phyloP scores from a whole-genome alignment of 2,888 invertebrate genomes.

The Dascillus cervinus region DNA sequence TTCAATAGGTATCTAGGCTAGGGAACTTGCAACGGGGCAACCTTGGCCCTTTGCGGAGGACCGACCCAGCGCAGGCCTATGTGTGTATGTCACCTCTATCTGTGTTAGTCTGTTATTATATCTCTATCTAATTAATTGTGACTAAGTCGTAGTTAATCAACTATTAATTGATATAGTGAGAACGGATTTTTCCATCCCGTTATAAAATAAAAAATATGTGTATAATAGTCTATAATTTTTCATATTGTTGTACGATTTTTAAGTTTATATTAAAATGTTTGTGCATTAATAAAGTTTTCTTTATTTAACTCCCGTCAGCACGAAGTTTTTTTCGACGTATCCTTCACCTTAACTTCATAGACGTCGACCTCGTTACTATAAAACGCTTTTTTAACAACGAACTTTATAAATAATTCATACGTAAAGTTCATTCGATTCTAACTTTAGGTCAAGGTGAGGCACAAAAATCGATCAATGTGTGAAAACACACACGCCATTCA shows the following conservation, averaged over 20 bases:
- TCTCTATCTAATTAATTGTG: slow-evolving; percentile 36
- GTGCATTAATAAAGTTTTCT: slow-evolving; percentile 52
- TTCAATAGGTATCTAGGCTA: slow-evolving; percentile 21
- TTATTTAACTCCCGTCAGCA: no score
- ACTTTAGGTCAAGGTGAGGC: no score
- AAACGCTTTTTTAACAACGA: no score
- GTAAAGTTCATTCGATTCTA: no score
- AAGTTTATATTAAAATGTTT: slow-evolving; percentile 83
- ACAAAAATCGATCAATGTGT: no score
- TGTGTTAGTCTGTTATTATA: slow-evolving; percentile 42
- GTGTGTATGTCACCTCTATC: slow-evolving; percentile 40
- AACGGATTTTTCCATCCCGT: slow-evolving; percentile 54
- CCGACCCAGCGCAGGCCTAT: slow-evolving; percentile 34
- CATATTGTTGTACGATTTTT: slow-evolving; percentile 81
- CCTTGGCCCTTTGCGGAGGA: slow-evolving; percentile 10
- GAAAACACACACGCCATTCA: no score
- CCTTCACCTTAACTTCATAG: no score
- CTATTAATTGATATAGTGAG: slow-evolving; percentile 20
- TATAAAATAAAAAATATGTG: slow-evolving; percentile 53
- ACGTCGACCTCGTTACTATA: no score
- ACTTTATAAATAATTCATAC: no score
- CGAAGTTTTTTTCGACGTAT: no score
- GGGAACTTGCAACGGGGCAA: slow-evolving; percentile 25
- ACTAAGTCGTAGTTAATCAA: slow-evolving; percentile 36
- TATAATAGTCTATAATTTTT: slow-evolving; percentile 76